Conservation (phyloP, 92 coral and sea anemone species). For the Palythoa heliodiscus region DNA sequence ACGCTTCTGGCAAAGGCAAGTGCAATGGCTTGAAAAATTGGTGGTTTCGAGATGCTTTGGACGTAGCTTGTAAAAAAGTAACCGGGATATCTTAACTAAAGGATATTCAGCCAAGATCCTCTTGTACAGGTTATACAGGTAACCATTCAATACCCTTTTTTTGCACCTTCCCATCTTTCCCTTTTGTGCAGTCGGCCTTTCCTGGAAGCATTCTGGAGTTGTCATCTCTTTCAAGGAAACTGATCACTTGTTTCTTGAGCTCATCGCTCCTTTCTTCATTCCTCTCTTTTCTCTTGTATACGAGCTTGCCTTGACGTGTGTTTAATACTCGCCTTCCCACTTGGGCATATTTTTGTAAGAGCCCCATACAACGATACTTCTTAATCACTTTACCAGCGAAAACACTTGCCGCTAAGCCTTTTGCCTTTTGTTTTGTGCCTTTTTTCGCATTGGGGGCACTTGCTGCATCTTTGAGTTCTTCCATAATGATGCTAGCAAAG, state of each 20-base stretch:
- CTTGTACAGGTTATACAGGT: constrained; percentile 31
- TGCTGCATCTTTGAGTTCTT: constrained; percentile 25
- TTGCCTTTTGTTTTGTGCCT: constrained; percentile 22
- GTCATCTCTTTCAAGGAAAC: constrained; percentile 41
- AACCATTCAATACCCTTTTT: constrained; percentile 21
- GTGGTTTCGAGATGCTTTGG: constrained; percentile 24
- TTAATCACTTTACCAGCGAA: constrained; percentile 37
- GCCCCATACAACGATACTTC: constrained; percentile 39
- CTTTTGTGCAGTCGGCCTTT: constrained; percentile 23
- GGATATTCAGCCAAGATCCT: constrained; percentile 26
- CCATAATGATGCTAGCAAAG: constrained; percentile 3
- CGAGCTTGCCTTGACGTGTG: constrained; percentile 5
- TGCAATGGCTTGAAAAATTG: constrained; percentile 35
- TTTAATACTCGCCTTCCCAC: constrained; percentile 11
- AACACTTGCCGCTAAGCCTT: constrained; percentile 34
- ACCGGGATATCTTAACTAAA: not conserved
- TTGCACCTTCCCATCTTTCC: constrained; percentile 19
- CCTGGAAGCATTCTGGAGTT: constrained; percentile 41
- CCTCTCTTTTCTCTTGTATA: constrained; percentile 5
- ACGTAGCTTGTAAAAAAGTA: constrained; percentile 21
- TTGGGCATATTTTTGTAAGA: not conserved
- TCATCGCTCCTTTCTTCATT: constrained; percentile 10
- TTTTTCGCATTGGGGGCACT: not conserved
- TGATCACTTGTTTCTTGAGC: constrained; percentile 10
- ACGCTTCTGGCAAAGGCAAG: constrained; percentile 40